Evolutionary conservation across 2,797 vertebrate species (phyloP), one percentile per base, ranked within the genome.

Genomic region (Enteromius afrohamiltoni): DNA sequence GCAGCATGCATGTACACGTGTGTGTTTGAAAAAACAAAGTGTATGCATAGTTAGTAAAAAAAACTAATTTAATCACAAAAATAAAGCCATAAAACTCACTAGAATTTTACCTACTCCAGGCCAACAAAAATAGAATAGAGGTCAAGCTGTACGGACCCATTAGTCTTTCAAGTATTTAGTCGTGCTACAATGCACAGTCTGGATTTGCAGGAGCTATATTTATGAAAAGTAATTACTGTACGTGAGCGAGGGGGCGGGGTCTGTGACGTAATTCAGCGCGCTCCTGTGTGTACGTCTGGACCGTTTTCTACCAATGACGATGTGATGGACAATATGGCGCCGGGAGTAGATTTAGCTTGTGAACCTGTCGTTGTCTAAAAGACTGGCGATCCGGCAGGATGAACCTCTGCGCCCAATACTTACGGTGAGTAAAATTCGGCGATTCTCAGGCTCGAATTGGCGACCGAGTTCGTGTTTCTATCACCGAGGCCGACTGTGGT

Each of bases 281-380:
- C 83, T 68, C 81, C 69, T 29, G 49, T 70, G 80, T 73, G 85
- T 64, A 71, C 69, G 73, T 76, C 79, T 77, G 82, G 73, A 40
- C 58, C 51, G 60, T 62, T 88, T 79, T 65, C 73, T 78, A 86
- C 85, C 86, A 42, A 83, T 86, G 85, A 86, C 79, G 82, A 90
- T 92, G 87, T 91, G 91, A 91, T 92, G 89, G 93, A 92, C 94
- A 95, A 95, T 47, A 95, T 95, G 95, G 94, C 94, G 94, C 85
- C 93, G 86, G 91, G 85, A 85, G 90, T 80, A 88, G 86, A 89
- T 87, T 87, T 94, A 91, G 92, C 92, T 82, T 87, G 80, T 79
- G 91, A 88, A 88, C 89, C 89, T 88, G 91, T 92, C 90, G 89
- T 87, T 75, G 90, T 91, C 80, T 94, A 88, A 93, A 83, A 82